These are phyloP conservation scores for Pteromalus puparum DNA, from an alignment of 1,140 invertebrate genomes.

Conservation along the genomic window DNA sequence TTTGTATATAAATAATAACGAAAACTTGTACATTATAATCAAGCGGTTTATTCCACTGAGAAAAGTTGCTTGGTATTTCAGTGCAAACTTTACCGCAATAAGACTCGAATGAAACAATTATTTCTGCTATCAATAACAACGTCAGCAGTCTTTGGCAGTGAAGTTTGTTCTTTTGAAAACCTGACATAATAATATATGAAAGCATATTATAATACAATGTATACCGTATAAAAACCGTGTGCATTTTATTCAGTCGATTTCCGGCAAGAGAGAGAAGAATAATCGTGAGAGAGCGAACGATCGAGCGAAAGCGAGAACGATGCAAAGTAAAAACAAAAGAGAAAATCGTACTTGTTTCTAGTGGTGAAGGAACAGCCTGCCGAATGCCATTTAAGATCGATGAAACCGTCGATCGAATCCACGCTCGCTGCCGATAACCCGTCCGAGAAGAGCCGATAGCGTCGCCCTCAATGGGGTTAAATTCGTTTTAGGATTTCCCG, in stretches of 20 bases:
- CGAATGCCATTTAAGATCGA: constrained; percentile 51
- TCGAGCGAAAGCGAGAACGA: background rate
- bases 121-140: background rate
- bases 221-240: constrained; percentile 15
- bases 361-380: constrained; percentile 53
- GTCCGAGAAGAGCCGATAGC: constrained; percentile 49
- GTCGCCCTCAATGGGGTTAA: constrained; percentile 30
- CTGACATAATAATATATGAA: background rate
- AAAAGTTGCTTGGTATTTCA: background rate
- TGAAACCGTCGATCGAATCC: constrained; percentile 51
- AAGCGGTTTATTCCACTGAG: background rate
- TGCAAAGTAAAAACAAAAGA: constrained; percentile 33
- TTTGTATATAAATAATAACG: background rate
- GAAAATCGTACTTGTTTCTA: constrained; percentile 50
- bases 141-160: no score
- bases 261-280: constrained; percentile 14
- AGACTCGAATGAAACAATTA: background rate
- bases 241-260: constrained; percentile 53
- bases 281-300: constrained; percentile 8
- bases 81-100: background rate
- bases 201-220: background rate
- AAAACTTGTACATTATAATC: background rate
- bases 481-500: constrained; percentile 52
- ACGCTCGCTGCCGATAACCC: constrained; percentile 34
- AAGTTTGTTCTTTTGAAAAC: no score